Conservation (phyloP, 2,888 invertebrate species). For the Panopea generosa region DNA sequence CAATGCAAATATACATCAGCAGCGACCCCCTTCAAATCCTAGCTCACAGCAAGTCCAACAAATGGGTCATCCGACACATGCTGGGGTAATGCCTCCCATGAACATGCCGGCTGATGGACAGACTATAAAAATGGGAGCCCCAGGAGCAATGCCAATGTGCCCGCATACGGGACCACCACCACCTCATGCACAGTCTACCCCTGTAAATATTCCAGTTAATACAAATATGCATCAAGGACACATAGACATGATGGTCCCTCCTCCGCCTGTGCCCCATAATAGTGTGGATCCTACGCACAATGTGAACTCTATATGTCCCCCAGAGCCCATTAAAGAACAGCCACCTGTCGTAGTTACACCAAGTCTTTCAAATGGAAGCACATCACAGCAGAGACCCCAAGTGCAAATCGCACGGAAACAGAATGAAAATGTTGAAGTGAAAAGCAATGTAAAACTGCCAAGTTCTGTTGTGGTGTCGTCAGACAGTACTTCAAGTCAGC, state of each 20-base stretch:
- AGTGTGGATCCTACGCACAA: neutral
- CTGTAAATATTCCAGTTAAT: neutral
- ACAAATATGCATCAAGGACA: neutral
- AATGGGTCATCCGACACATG: neutral
- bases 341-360: neutral
- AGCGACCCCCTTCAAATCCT: slow-evolving; percentile 13
- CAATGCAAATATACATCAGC: slow-evolving; percentile 7
- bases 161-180: neutral
- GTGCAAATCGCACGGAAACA: neutral
- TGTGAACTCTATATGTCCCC: too few species aligned
- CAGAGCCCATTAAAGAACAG: neutral
- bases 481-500: neutral
- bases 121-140: neutral
- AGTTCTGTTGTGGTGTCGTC: neutral
- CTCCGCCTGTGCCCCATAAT: neutral
- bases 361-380: slow-evolving; percentile 50
- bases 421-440: neutral
- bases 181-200: neutral
- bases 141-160: neutral
- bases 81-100: neutral
- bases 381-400: neutral
- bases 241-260: neutral
- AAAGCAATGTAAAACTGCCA: neutral
- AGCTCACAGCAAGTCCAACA: neutral
- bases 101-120: neutral